Evolutionary conservation across 1,140 invertebrate genomes (phyloP).

Genomic region (Pseudomyrmex pallidus): DNA sequence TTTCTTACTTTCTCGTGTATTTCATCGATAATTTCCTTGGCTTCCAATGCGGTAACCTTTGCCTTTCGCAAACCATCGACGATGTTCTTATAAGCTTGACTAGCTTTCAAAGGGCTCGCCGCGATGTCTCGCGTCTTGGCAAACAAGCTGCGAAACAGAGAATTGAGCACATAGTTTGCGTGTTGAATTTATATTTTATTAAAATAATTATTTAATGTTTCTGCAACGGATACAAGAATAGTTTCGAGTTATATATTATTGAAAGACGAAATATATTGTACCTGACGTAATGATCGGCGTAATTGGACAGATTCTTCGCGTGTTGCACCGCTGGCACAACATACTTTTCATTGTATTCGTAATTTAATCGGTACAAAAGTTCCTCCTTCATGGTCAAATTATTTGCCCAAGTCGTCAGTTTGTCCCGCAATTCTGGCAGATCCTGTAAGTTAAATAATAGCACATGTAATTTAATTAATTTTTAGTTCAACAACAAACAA

Average conservation of each 20-base stretch:
- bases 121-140: constrained; percentile 89
- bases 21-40: constrained; percentile 87
- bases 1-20: constrained; percentile 85
- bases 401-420: constrained; percentile 80
- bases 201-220: too few relatives aligned
- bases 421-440: constrained; percentile 77
- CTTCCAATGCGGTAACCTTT: constrained; percentile 88
- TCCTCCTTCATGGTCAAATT: constrained; percentile 87
- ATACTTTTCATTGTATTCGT: constrained; percentile 88
- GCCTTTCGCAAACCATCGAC: constrained; percentile 88
- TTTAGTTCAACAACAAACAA: too few relatives aligned
- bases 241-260: too few relatives aligned
- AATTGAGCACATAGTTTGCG: constrained; percentile 50
- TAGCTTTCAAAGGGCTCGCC: constrained; percentile 90
- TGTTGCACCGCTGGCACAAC: constrained; percentile 89
- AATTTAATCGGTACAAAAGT: constrained; percentile 88
- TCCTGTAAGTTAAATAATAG: constrained; percentile 68
- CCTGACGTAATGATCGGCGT: constrained; percentile 88
- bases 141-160: constrained; percentile 86
- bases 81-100: constrained; percentile 93
- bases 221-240: too few relatives aligned
- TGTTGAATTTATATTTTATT: constrained; percentile 42
- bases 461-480: neutral
- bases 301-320: constrained; percentile 87
- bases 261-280: constrained; percentile 57